phyloP scores from a whole-genome alignment of 2,888 invertebrate genomes.

The Rhodophaea formosa region DNA sequence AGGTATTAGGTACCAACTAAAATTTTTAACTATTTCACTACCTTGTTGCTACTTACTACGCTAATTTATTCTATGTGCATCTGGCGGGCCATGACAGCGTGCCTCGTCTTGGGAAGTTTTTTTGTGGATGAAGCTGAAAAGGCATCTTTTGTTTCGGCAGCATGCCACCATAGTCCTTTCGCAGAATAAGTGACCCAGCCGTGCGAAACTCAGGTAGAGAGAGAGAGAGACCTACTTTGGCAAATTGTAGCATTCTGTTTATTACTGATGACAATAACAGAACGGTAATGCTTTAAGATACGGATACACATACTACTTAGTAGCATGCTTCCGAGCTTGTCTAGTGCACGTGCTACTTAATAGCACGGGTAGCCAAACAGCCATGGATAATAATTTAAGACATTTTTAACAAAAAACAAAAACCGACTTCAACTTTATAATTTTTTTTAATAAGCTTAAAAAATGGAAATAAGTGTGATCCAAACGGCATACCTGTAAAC shows the following conservation, averaged over 20 bases:
- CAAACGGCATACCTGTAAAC: no score
- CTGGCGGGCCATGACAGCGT: constrained; percentile 41
- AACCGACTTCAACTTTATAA: no score
- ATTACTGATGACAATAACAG: background rate
- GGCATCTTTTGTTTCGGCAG: constrained; percentile 67
- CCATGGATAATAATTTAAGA: no score
- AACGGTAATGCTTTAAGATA: no score
- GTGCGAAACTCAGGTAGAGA: constrained; percentile 10
- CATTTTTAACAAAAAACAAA: no score
- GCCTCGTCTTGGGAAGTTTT: constrained; percentile 56
- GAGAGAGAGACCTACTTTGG: background rate
- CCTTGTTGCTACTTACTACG: background rate
- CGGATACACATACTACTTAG: no score
- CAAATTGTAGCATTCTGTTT: background rate
- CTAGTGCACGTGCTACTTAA: no score
- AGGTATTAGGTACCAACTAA: background rate
- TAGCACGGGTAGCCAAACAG: no score
- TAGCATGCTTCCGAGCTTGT: no score
- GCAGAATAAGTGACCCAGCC: constrained; percentile 39
- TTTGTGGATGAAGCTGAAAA: constrained; percentile 70
- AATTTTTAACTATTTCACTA: background rate
- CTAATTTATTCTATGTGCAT: constrained; percentile 43
- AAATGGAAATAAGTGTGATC: no score
- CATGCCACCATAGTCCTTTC: constrained; percentile 50
- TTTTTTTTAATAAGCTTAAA: no score